Base-by-base conservation (phyloP, 2,113 vertebrate species). In the Formicarius rufipectus region DNA sequence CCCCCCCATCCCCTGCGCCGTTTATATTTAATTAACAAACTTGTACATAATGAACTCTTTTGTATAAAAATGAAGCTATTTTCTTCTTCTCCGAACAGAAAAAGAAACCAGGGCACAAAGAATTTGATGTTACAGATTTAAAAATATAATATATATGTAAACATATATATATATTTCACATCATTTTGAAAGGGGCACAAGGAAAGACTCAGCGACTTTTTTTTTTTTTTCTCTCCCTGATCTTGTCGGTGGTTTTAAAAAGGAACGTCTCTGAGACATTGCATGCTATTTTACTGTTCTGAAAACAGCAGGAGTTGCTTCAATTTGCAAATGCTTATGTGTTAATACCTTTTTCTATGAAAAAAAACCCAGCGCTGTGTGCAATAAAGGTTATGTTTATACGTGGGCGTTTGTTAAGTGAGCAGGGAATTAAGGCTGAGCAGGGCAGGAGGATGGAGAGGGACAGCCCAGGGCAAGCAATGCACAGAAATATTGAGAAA, bases 51-150 rank as follows among this genome's bases (percentile, higher is more conserved):
- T 56, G 98, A 97, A 99, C 98, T 98, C 98, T 99, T 99, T 99
- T 99, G 99, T 99, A 99, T 98, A 99, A 99, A 99, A 99, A 99
- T 99, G 98, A 99, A 99, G 99, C 99, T 99, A 99, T 99, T 99
- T 99, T 99, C 99, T 98, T 99, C 99, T 98, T 99, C 99, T 98
- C 97, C 58, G n/a, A 98, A 98, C 98, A 98, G 98, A 98, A 98
- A 96, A 98, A 98, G 98, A 98, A 99, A 98, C 98, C 98, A 99
- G 98, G 98, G 99, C 98, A 99, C 99, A 99, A 98, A 98, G 98
- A 98, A 97, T 98, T 98, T 98, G 98, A 98, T 96, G 97, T 98
- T 98, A 97, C 98, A 97, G 98, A 96, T 96, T 96, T 92, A 87
- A 94, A 94, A 84, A 95, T 83, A 84, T 96, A 97, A 89, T 97